These are phyloP conservation scores for Nasua narica DNA, from an alignment of 2,797 vertebrate species.

Conservation along the genomic window DNA sequence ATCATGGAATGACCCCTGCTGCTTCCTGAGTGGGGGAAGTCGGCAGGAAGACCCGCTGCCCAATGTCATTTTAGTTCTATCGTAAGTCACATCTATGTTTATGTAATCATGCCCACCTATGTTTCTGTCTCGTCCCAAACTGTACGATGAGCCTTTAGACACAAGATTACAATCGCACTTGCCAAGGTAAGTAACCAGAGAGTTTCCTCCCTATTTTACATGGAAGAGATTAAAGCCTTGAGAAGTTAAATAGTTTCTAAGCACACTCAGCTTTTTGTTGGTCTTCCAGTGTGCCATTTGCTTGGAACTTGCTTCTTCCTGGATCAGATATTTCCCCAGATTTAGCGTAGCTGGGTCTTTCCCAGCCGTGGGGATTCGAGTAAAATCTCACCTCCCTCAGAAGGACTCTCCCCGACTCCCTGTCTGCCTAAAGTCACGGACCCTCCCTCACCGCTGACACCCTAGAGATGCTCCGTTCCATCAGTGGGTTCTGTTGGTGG, in stretches of 20 bases:
- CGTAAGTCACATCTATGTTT: too few species aligned
- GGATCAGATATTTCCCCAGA: neutral
- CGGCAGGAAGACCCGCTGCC: too few species aligned
- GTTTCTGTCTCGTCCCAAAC: neutral
- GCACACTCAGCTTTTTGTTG: fast-evolving
- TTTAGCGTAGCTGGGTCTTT: neutral
- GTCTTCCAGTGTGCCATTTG: neutral
- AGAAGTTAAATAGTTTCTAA: neutral
- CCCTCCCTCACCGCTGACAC: too few species aligned
- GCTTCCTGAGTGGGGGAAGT: neutral
- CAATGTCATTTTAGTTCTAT: neutral
- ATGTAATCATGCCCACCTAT: neutral
- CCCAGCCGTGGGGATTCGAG: neutral
- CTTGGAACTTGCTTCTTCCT: neutral
- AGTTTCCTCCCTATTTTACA: neutral
- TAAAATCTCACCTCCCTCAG: neutral
- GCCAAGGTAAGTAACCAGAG: neutral
- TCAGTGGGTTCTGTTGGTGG: too few species aligned
- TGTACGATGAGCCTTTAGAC: too few species aligned
- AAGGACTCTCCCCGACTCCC: too few species aligned
- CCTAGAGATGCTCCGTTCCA: neutral
- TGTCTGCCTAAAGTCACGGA: too few species aligned
- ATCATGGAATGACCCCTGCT: neutral
- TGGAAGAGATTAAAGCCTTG: neutral
- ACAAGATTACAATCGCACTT: too few species aligned